phyloP scores from a whole-genome alignment of 2,797 vertebrate species.

The Hypotaenidia philippensis region DNA sequence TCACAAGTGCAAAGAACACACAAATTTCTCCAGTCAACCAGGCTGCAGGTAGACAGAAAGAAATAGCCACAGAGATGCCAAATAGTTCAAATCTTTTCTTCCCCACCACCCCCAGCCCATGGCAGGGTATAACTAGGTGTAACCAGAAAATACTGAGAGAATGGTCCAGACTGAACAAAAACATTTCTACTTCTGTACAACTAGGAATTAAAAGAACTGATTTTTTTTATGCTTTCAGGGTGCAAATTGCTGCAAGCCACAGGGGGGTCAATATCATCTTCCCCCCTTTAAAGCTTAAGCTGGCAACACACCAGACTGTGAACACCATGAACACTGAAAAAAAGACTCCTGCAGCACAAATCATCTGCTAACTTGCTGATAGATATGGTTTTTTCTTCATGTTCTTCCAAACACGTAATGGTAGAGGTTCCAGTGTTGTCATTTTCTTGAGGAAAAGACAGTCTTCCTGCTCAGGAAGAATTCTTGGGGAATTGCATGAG shows the following conservation, averaged over 20 bases:
- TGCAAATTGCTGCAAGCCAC: background rate
- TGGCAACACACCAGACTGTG: background rate
- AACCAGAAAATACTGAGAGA: background rate
- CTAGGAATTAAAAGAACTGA: background rate
- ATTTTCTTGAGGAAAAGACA: background rate
- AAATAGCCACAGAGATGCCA: background rate
- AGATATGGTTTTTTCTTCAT: background rate
- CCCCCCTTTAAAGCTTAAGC: background rate
- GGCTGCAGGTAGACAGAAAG: background rate
- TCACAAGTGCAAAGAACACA: background rate
- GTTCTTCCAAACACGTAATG: background rate
- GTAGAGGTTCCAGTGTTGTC: background rate
- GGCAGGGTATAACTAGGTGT: background rate
- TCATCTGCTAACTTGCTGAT: background rate
- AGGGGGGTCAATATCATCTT: background rate
- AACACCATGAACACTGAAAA: background rate
- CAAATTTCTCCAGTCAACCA: background rate
- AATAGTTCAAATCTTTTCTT: background rate
- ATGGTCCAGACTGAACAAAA: background rate
- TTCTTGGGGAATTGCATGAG: background rate
- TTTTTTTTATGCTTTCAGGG: background rate
- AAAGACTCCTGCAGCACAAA: background rate
- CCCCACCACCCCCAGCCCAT: background rate
- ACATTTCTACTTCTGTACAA: background rate
- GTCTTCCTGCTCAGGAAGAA: background rate